Conservation (phyloP, 2,797 vertebrate genomes). For the Galagoides demidoff region DNA sequence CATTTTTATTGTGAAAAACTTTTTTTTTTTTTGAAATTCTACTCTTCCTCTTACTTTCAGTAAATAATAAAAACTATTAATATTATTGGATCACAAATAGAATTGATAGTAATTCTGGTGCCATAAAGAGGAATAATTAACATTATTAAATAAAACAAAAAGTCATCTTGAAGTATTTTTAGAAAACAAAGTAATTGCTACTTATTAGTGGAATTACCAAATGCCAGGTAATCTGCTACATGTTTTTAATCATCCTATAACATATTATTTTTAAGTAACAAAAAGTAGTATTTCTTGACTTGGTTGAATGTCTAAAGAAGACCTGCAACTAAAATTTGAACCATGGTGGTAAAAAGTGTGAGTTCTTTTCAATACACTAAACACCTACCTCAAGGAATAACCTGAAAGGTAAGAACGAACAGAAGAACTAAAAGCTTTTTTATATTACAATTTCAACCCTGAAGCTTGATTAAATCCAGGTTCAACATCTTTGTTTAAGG, state of each 20-base stretch:
- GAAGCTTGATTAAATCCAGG: neutral
- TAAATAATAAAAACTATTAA: neutral
- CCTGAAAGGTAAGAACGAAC: neutral
- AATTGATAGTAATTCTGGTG: slow-evolving; percentile 10
- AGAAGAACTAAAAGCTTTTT: neutral
- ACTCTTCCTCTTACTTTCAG: neutral
- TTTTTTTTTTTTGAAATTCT: neutral
- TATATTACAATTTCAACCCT: neutral
- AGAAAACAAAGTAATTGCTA: slow-evolving; percentile 23
- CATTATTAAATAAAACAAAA: neutral
- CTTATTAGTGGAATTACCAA: slow-evolving; percentile 7
- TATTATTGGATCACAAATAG: neutral
- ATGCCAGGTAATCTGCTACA: neutral
- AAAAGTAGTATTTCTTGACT: neutral
- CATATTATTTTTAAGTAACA: neutral
- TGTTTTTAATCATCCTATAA: neutral
- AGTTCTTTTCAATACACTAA: neutral
- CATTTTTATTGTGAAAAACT: neutral
- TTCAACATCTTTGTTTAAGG: neutral
- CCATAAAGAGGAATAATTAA: neutral
- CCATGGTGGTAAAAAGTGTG: neutral
- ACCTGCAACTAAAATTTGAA: neutral
- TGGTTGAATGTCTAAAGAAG: neutral
- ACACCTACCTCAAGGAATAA: neutral
- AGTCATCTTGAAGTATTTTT: neutral